Evolutionary conservation across 2,797 vertebrate species (phyloP), one percentile per base, ranked within the genome.

Genomic region (Alauda arvensis): DNA sequence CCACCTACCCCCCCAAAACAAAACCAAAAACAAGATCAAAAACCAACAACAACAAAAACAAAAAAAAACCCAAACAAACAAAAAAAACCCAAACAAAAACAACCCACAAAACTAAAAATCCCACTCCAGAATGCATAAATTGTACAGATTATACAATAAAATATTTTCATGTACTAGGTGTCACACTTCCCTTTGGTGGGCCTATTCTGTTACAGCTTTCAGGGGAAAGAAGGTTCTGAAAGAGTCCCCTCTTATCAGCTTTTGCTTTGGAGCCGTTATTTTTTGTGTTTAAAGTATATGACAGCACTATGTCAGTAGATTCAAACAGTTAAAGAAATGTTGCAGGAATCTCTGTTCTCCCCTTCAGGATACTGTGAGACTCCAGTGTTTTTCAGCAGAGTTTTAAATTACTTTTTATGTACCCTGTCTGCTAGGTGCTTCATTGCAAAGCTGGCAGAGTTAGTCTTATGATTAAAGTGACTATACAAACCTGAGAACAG

Each of bases 201-300:
- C 18, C 20, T 53, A 20, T 70, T 84, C 80, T 45, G 5, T 62
- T 71, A 57, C 24, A 79, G 20, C 45, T 61, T 74, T 69, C 25
- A 72, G 45, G 39, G 46, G 65, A 70, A 84, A 68, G 10, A 83
- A 57, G 6, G 13, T 74, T 76, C 45, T 53, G 42, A 70, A 48
- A 2, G 1, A 71, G 57, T 60, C 28, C 56, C 8, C 16, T 91
- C 10, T 55, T n/a, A 56, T 3, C 49, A 68, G 29, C 21, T 53
- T 87, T 69, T 79, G 24, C 26, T 89, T 66, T 84, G 55, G 60
- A 92, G 21, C 25, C 56, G 34, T 52, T 42, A 33, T 49, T 52
- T 16, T 29, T 78, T 68, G 4, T 67, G 14, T 46, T 70, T 63
- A 39, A 86, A 67, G 8, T 60, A 10, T 9, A 42, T 19, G 20